Evolutionary conservation across 2,888 invertebrate species (phyloP).

Genomic region (Abrostola triplasia): DNA sequence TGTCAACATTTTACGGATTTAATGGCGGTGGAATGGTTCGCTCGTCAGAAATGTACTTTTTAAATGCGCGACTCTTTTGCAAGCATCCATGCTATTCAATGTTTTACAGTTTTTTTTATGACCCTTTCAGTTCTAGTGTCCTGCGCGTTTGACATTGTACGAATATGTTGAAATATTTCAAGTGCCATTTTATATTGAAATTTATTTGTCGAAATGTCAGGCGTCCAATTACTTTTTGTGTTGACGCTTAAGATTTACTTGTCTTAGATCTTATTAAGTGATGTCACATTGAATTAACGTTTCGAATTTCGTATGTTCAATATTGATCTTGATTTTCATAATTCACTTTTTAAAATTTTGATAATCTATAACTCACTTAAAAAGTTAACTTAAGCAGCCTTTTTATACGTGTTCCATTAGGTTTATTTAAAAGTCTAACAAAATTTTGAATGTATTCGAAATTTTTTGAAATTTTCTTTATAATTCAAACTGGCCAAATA

Average conservation of each 20-base stretch:
- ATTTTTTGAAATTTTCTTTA: too few species aligned
- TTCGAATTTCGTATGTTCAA: background rate
- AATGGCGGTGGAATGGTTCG: conserved; percentile 25
- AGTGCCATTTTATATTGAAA: conserved; percentile 15
- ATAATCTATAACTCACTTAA: too few species aligned
- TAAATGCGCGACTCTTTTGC: conserved; percentile 37
- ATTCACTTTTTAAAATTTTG: too few species aligned
- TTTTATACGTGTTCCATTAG: too few species aligned
- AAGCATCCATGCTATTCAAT: conserved; percentile 29
- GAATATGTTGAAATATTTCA: conserved; percentile 30
- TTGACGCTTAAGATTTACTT: conserved; percentile 18
- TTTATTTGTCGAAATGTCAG: conserved; percentile 27
- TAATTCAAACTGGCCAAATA: too few species aligned
- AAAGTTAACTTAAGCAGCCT: too few species aligned
- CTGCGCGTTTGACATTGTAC: conserved; percentile 33
- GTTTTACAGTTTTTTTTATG: conserved; percentile 45
- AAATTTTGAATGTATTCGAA: too few species aligned
- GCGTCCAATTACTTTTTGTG: conserved; percentile 29
- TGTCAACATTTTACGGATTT: conserved; percentile 33
- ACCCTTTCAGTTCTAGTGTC: conserved; percentile 31
- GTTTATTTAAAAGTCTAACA: too few species aligned
- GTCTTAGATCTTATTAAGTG: conserved; percentile 25
- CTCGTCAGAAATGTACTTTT: conserved; percentile 13
- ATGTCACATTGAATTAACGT: conserved; percentile 18
- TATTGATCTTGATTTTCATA: background rate